phyloP scores from a whole-genome alignment of 2,113 vertebrate species.

The Microcebus murinus region DNA sequence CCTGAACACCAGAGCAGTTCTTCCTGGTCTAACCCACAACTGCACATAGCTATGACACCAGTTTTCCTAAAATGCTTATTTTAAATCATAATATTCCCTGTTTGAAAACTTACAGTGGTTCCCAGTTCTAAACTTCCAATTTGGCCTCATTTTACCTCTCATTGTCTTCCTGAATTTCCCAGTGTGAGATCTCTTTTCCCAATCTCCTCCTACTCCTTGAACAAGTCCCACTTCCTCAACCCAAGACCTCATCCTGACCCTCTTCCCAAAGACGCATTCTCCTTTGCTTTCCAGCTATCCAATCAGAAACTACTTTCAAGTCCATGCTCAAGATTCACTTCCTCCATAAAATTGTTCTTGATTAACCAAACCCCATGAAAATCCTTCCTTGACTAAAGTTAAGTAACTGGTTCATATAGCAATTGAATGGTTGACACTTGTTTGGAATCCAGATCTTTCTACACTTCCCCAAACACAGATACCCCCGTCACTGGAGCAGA shows the following conservation, averaged over 20 bases:
- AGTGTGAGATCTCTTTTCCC: neutral
- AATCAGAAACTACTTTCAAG: neutral
- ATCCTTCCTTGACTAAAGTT: neutral
- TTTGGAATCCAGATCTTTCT: neutral
- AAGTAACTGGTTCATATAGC: neutral
- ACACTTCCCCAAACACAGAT: neutral
- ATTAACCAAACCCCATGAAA: neutral
- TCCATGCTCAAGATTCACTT: neutral
- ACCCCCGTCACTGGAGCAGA: neutral
- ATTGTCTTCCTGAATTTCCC: neutral
- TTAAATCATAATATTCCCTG: neutral
- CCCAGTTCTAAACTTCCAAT: neutral
- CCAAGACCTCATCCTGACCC: neutral
- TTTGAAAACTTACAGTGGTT: neutral
- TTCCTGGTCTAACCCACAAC: neutral
- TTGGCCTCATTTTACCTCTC: neutral
- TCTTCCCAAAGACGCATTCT: neutral
- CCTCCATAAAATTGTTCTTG: neutral
- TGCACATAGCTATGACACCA: neutral
- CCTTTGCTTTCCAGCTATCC: neutral
- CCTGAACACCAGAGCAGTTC: neutral
- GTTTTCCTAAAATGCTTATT: neutral
- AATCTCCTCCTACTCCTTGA: neutral
- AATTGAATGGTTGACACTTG: neutral
- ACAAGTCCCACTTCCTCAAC: neutral